phyloP scores from a whole-genome alignment of 2,888 invertebrate species.

The Malthinus seriepunctatus region DNA sequence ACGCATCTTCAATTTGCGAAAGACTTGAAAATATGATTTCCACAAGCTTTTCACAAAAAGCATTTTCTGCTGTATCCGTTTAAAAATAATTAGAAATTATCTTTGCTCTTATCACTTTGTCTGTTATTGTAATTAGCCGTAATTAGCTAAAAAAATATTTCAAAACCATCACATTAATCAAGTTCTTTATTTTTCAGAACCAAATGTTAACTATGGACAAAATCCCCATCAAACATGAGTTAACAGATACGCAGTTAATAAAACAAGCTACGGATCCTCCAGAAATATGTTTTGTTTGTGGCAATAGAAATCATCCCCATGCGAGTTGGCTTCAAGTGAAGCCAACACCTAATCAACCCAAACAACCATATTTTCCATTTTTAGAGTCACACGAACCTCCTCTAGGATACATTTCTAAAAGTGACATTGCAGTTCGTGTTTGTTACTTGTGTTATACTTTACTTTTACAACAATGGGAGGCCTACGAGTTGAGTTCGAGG shows the following conservation, averaged over 20 bases:
- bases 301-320: slow-evolving; percentile 68
- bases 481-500: slow-evolving; percentile 78
- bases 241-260: slow-evolving; percentile 42
- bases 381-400: slow-evolving; percentile 89
- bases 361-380: slow-evolving; percentile 89
- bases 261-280: slow-evolving; percentile 35
- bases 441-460: slow-evolving; percentile 87
- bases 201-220: slow-evolving; percentile 57
- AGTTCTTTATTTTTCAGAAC: slow-evolving; percentile 31
- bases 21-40: too few species aligned
- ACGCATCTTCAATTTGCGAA: too few species aligned
- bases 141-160: not conserved
- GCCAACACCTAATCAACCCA: slow-evolving; percentile 68
- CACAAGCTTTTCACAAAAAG: too few species aligned
- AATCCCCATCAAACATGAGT: slow-evolving; percentile 57
- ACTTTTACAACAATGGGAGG: slow-evolving; percentile 89
- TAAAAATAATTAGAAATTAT: too few species aligned
- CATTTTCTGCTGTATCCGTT: too few species aligned
- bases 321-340: slow-evolving; percentile 66
- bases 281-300: slow-evolving; percentile 72
- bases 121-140: too few species aligned
- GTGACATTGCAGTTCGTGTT: slow-evolving; percentile 63
- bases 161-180: not conserved
- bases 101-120: too few species aligned
- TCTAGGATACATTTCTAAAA: slow-evolving; percentile 61